A percentile compares a stretch with the other conserved stretches of the same genome.
phyloP scores from a whole-genome alignment of 2,797 vertebrate genomes.

The Phataginus tricuspis region DNA sequence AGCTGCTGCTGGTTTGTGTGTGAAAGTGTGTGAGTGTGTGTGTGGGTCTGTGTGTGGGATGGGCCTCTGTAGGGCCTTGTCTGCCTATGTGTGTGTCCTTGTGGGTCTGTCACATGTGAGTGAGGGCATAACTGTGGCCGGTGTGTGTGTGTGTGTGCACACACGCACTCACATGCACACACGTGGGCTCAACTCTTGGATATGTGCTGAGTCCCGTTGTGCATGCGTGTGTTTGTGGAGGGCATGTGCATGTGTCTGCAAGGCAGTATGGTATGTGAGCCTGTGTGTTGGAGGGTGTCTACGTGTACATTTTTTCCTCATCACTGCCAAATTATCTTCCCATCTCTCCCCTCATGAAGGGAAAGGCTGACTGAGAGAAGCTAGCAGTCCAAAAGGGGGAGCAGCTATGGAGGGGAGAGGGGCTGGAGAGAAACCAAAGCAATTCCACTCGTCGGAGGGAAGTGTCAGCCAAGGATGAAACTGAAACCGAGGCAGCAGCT shows the following conservation, averaged over 20 bases:
- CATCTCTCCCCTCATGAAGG: conserved; percentile 63
- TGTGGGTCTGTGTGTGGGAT: conserved; percentile 42
- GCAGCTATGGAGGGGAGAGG: conserved; percentile 18
- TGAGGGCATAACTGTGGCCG: not conserved
- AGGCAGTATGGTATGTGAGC: conserved; percentile 67
- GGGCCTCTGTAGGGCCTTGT: conserved; percentile 31
- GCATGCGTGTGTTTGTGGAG: not conserved
- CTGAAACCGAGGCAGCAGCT: conserved; percentile 70
- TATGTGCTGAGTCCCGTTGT: not conserved
- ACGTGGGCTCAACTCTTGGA: not conserved
- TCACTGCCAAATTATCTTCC: conserved; percentile 77
- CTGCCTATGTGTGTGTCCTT: conserved; percentile 23
- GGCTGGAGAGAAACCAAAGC: conserved; percentile 76
- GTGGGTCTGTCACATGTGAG: conserved; percentile 18
- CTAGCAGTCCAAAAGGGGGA: conserved; percentile 52
- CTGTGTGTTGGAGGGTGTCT: conserved; percentile 69
- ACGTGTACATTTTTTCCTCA: conserved; percentile 73
- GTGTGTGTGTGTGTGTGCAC: not conserved
- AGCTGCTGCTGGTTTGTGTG: conserved; percentile 54
- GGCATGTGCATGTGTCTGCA: conserved; percentile 17
- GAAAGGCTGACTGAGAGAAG: conserved; percentile 62
- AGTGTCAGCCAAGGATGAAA: conserved; percentile 79
- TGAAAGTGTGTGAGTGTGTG: not conserved
- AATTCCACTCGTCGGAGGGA: conserved; percentile 68
- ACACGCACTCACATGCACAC: fast-evolving